Percentiles rank a stretch among this genome's conserved stretches.
Conservation (phyloP, 2,888 invertebrate genomes). For the Laothoe populi region DNA sequence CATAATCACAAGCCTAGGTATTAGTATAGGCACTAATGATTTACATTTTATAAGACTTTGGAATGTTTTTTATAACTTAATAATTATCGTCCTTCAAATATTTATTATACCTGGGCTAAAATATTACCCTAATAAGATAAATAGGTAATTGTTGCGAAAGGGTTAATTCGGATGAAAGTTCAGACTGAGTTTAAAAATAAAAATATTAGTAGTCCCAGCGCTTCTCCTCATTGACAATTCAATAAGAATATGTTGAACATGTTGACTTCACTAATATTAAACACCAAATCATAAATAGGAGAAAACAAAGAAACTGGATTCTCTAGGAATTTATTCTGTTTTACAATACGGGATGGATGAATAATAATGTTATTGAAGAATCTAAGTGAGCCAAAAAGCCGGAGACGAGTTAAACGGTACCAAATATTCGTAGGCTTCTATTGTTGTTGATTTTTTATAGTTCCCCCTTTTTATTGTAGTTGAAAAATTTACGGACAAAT, state of each 20-base stretch:
- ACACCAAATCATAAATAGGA: background rate
- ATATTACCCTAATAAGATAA: too few relatives aligned
- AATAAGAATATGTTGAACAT: background rate
- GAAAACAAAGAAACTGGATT: background rate
- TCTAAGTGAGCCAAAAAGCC: constrained; percentile 6
- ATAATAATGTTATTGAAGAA: background rate
- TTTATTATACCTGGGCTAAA: too few relatives aligned
- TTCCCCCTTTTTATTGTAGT: background rate
- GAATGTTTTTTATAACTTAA: too few relatives aligned
- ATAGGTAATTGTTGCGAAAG: too few relatives aligned
- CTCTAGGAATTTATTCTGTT: background rate
- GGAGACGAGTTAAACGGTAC: constrained; percentile 12
- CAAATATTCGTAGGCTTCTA: constrained; percentile 25
- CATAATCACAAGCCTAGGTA: constrained; percentile 84
- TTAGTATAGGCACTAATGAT: constrained; percentile 40
- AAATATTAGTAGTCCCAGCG: background rate
- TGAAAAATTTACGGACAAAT: background rate
- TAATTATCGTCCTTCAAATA: too few relatives aligned
- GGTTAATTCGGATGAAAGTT: too few relatives aligned
- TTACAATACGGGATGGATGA: too few relatives aligned
- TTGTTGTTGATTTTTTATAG: constrained; percentile 20
- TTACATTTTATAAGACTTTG: too few relatives aligned
- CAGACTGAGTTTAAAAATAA: too few relatives aligned
- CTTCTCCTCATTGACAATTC: background rate
- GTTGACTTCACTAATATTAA: background rate